A percentile compares a stretch with the other conserved stretches of the same genome.
These are phyloP conservation scores for Lycopodina hypogea DNA, from an alignment of 37 sponge, comb jelly and placozoan genomes.

Conservation along the genomic window DNA sequence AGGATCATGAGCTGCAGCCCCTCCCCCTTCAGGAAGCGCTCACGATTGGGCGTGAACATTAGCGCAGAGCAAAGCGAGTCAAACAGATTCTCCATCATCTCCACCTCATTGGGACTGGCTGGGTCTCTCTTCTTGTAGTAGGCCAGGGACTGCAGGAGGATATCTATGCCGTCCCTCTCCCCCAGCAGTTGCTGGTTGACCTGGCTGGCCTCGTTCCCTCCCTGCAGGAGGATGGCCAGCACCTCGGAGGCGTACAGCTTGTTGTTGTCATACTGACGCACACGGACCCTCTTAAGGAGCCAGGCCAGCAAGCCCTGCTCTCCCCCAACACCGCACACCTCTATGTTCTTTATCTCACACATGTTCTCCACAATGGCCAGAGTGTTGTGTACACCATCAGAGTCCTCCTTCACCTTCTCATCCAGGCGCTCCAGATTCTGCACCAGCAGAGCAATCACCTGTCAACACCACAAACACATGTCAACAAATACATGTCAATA, in stretches of 20 bases:
- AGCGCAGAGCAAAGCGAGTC: constrained; percentile 92
- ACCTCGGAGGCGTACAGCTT: constrained; percentile 92
- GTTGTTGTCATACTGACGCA: constrained; percentile 89
- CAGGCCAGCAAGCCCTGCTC: constrained; percentile 89
- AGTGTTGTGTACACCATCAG: constrained; percentile 92
- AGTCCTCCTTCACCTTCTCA: constrained; percentile 87
- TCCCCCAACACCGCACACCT: constrained; percentile 65
- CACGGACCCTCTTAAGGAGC: constrained; percentile 82
- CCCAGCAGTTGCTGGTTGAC: constrained; percentile 82
- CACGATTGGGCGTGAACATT: constrained; percentile 82
- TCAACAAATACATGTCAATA: background rate
- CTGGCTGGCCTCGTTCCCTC: constrained; percentile 64
- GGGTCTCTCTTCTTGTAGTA: constrained; percentile 94
- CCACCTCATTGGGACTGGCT: constrained; percentile 74
- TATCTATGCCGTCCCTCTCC: constrained; percentile 87
- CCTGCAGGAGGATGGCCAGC: constrained; percentile 90
- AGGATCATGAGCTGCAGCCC: constrained; percentile 98
- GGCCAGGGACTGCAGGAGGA: constrained; percentile 89
- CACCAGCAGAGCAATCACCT: constrained; percentile 84
- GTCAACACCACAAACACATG: no score
- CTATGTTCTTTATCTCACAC: constrained; percentile 71
- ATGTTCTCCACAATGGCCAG: constrained; percentile 94
- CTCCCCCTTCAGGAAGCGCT: constrained; percentile 90
- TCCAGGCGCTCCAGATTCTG: constrained; percentile 83
- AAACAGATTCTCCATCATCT: constrained; percentile 98